Conservation (phyloP, 92 coral and sea anemone species). For the Heteractis magnifica region DNA sequence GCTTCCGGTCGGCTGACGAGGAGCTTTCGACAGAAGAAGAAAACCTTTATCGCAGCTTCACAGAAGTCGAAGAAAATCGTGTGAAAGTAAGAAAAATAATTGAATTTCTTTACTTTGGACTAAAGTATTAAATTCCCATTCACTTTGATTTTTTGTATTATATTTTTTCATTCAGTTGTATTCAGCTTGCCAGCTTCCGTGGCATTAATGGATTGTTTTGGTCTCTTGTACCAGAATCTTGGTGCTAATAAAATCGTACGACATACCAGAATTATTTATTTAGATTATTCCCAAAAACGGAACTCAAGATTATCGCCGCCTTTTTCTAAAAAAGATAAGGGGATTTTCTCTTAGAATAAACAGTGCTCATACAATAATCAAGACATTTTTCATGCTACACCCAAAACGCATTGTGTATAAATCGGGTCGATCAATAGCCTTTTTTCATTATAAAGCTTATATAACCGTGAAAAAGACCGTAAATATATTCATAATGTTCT, state of each 20-base stretch:
- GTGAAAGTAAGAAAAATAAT: slow-evolving; percentile 66
- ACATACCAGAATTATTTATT: too few species aligned
- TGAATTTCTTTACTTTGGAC: background rate
- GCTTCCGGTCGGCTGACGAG: slow-evolving; percentile 92
- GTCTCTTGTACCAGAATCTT: background rate
- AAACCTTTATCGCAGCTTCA: slow-evolving; percentile 78
- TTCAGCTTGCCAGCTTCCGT: background rate
- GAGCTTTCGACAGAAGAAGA: slow-evolving; percentile 86
- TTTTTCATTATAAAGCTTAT: background rate
- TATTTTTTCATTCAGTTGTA: background rate
- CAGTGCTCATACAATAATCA: background rate
- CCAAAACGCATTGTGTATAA: background rate
- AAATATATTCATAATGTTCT: background rate
- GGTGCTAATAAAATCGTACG: background rate
- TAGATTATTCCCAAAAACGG: too few species aligned
- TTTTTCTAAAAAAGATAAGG: background rate
- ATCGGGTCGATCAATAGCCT: background rate
- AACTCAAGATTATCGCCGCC: background rate
- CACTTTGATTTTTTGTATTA: background rate
- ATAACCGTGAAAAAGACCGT: background rate
- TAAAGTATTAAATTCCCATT: background rate
- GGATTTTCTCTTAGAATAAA: background rate
- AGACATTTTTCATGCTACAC: background rate
- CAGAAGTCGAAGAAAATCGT: slow-evolving; percentile 91
- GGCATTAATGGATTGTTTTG: background rate